Evolutionary conservation across 2,888 invertebrate genomes (phyloP).

Genomic region (Sesia apiformis): DNA sequence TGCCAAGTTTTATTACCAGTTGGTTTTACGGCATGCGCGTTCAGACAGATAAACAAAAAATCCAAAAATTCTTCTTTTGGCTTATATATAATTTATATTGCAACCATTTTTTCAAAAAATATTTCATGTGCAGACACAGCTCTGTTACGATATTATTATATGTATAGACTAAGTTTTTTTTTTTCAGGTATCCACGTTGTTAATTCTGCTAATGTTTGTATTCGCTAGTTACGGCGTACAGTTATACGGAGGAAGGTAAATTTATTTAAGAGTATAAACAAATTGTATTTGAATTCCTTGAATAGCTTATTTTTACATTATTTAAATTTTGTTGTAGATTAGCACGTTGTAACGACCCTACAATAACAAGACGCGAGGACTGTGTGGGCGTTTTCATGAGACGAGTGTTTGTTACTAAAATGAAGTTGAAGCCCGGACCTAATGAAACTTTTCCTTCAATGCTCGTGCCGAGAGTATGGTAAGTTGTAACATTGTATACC

Average conservation of each 20-base stretch:
- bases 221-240: constrained; percentile 99
- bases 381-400: constrained; percentile 97
- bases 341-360: constrained; percentile 97
- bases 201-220: constrained; percentile 98
- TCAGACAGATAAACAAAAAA: no score
- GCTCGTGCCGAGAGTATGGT: constrained; percentile 97
- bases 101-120: no score
- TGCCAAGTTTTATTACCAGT: no score
- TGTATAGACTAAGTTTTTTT: not conserved
- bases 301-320: not conserved
- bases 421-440: constrained; percentile 90
- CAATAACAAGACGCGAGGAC: constrained; percentile 85
- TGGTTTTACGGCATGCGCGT: no score
- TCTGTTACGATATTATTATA: no score
- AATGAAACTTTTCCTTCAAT: constrained; percentile 95
- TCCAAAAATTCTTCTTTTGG: no score
- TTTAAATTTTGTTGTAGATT: constrained; percentile 65
- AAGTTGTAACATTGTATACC: constrained; percentile 23
- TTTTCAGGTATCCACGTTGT: constrained; percentile 90
- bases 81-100: no score
- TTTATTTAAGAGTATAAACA: not conserved
- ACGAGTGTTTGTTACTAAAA: constrained; percentile 97
- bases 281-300: not conserved
- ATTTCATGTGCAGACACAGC: no score
- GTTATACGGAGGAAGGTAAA: constrained; percentile 89